These are phyloP conservation scores for Syrista parreyssii DNA, from an alignment of 2,888 invertebrate species.

Conservation along the genomic window DNA sequence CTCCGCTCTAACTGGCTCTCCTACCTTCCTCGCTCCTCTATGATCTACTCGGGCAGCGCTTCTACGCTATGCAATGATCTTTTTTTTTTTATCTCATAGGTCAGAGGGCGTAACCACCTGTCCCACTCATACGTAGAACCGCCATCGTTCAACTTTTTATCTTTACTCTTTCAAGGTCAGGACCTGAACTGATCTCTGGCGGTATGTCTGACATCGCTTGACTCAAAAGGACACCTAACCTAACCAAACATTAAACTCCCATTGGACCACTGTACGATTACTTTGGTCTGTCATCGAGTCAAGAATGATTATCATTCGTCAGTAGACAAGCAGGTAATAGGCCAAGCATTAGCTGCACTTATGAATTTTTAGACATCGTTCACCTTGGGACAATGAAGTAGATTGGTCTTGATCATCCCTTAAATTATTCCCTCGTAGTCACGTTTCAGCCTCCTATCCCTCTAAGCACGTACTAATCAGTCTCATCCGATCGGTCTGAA, in stretches of 20 bases:
- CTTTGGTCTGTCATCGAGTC: no score
- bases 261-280: neutral
- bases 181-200: neutral
- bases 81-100: neutral
- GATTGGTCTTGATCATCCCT: neutral
- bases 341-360: neutral
- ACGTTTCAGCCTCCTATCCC: neutral
- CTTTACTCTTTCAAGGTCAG: neutral
- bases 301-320: neutral
- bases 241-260: neutral
- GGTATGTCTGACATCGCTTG: neutral
- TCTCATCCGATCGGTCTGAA: neutral
- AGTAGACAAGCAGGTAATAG: neutral
- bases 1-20: conserved; percentile 10
- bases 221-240: neutral
- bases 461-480: neutral
- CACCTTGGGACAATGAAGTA: neutral
- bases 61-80: neutral
- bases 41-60: conserved; percentile 10
- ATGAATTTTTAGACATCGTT: neutral
- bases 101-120: neutral
- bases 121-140: neutral
- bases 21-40: conserved; percentile 12
- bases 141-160: neutral
- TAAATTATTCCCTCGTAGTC: neutral